A percentile compares a stretch with the other conserved stretches of the same genome.
These are phyloP conservation scores for Batillaria attramentaria DNA, from an alignment of 1,140 invertebrate species.

Conservation along the genomic window DNA sequence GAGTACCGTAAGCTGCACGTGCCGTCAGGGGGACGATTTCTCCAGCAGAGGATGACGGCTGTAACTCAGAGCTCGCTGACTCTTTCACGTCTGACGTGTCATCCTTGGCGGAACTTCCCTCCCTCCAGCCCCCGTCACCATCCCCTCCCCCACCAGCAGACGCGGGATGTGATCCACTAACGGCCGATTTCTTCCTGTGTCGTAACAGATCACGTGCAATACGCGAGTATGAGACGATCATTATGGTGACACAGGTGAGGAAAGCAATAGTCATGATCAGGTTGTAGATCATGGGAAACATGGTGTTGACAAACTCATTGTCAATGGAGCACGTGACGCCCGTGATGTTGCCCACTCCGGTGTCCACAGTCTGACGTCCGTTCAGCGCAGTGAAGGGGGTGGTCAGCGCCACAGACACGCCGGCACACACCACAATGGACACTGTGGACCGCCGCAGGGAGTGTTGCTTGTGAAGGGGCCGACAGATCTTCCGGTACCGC, in stretches of 20 bases:
- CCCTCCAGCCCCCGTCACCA: not conserved
- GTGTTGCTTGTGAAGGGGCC: conserved; percentile 27
- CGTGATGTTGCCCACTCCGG: conserved; percentile 16
- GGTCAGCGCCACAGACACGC: conserved; percentile 1
- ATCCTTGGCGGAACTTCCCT: not conserved
- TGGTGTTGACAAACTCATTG: conserved; percentile 25
- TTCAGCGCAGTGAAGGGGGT: conserved; percentile 30
- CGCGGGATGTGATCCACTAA: not conserved
- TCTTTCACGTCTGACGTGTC: not conserved
- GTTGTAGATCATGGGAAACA: conserved; percentile 32
- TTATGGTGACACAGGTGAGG: conserved; percentile 3
- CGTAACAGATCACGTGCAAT: conserved; percentile 4
- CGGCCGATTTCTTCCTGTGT: conserved; percentile 7
- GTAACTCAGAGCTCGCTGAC: not conserved
- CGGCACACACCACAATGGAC: not conserved
- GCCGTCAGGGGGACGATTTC: not conserved
- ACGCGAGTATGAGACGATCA: conserved; percentile 11
- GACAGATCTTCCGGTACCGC: conserved; percentile 46
- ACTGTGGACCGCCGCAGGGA: not conserved
- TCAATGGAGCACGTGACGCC: conserved; percentile 37
- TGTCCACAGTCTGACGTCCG: conserved; percentile 27
- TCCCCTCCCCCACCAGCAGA: not conserved
- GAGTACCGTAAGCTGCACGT: not conserved
- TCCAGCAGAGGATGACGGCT: too few species aligned
- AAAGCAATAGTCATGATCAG: conserved; percentile 35